phyloP scores from a whole-genome alignment of 2,888 invertebrate species.

The Cryptocheilus praepositus region DNA sequence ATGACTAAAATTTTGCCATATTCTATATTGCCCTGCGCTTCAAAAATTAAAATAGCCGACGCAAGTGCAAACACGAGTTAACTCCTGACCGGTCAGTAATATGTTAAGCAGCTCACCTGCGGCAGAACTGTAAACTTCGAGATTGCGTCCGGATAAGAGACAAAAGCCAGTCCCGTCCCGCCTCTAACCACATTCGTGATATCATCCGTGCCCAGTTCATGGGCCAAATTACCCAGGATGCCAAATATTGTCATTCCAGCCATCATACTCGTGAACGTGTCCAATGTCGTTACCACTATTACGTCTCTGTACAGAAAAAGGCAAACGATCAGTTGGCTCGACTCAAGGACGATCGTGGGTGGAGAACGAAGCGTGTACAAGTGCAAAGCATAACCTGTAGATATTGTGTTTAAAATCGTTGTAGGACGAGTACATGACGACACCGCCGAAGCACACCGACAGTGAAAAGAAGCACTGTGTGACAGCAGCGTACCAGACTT shows the following conservation, averaged over 20 bases:
- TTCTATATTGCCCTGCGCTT: too few species aligned
- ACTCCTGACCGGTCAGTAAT: too few species aligned
- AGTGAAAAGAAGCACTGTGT: conserved; percentile 80
- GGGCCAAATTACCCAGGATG: conserved; percentile 87
- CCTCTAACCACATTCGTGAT: conserved; percentile 83
- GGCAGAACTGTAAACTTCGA: conserved; percentile 84
- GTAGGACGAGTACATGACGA: conserved; percentile 80
- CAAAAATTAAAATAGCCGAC: too few species aligned
- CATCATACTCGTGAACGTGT: conserved; percentile 88
- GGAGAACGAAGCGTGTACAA: not conserved
- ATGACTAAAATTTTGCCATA: too few species aligned
- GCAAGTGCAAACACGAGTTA: too few species aligned
- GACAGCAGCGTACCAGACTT: conserved; percentile 80
- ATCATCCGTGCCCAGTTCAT: conserved; percentile 79
- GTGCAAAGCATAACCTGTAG: conserved; percentile 73
- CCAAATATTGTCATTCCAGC: conserved; percentile 91
- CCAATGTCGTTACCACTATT: conserved; percentile 87
- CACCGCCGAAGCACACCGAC: conserved; percentile 79
- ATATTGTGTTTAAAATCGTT: conserved; percentile 79
- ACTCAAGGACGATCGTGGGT: not conserved
- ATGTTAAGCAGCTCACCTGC: conserved; percentile 28
- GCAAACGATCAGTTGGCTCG: not conserved
- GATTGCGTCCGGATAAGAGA: conserved; percentile 91
- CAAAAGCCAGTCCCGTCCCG: conserved; percentile 88
- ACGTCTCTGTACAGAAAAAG: conserved; percentile 77